Base-by-base conservation (phyloP, 2,888 invertebrate genomes). In the Drosophila setosimentum region DNA sequence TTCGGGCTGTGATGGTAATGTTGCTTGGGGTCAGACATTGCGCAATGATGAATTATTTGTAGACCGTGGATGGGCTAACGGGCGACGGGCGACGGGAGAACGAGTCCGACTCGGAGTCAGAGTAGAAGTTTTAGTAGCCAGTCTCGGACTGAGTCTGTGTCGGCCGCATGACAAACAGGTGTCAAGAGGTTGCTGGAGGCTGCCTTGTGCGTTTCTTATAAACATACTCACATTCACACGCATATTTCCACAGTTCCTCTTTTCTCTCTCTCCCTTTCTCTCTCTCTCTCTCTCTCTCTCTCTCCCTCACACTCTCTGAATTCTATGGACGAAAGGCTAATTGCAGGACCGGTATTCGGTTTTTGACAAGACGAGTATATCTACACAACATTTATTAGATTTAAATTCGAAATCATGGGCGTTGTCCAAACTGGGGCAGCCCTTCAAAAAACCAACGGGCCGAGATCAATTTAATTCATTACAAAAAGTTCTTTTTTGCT, bases 1-100 rank as follows among this genome's bases (percentile, higher is more conserved):
- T 77, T 73, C 73, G 55, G 60, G 42, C 50, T 66, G 35, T 59
- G 40, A 29, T 60, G 71, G 70, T 72, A 72, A 65, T 79, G 74
- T 85, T 77, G 65, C 73, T 76, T 62, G 55, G 48, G 72, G 68
- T 84, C 76, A 79, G 62, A 68, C 67, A 68, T 73, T 80, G 83
- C 76, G 64, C 68, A 78, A 83, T 89, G 91, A 91, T 90, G 91
- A 87, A 90, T 91, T 91, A 90, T 81, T 83, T 87, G 87, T 91
- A 85, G 87, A 84, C 83, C 86, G 80, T 77, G 54, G 60, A 49
- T 49, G 67, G 57, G 29, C 45, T 33, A 37, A 65, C 57, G 57
- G 54, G 53, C 62, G 51, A 53, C 21, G 29, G 21, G 29, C 49
- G 42, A 27, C 4, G 60, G 29, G 21, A 32, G 51, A 42, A 27